A percentile compares a stretch with the other conserved stretches of the same genome.
phyloP scores from a whole-genome alignment of 2,113 vertebrate species.

The Heloderma charlesbogerti region DNA sequence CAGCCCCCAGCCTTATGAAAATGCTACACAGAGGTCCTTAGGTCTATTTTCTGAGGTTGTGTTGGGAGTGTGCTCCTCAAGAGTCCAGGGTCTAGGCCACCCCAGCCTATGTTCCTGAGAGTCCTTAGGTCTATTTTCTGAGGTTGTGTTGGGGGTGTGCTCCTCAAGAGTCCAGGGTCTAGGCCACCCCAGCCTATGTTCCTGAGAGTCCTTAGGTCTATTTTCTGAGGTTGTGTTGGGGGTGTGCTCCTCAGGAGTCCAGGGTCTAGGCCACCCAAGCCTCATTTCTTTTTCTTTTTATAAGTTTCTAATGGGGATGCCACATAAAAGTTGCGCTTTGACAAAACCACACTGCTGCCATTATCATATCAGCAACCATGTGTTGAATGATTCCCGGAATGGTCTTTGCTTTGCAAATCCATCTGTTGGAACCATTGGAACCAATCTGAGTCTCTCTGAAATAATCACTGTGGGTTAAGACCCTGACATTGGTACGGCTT shows the following conservation, averaged over 20 bases:
- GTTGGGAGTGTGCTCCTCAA: background rate
- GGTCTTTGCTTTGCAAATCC: constrained; percentile 51
- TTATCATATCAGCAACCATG: constrained; percentile 44
- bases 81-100: background rate
- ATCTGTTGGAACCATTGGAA: constrained; percentile 44
- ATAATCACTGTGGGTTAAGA: constrained; percentile 24
- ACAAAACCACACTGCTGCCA: constrained; percentile 39
- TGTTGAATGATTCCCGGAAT: constrained; percentile 47
- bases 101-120: background rate
- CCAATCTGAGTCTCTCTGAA: constrained; percentile 38
- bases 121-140: background rate
- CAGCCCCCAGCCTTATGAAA: too few relatives aligned
- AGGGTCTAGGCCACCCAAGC: constrained; percentile 2
- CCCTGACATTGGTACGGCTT: constrained; percentile 31
- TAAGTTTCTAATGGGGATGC: constrained; percentile 18
- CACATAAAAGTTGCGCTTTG: background rate
- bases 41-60: background rate
- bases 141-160: background rate
- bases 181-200: constrained; percentile 16
- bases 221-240: background rate
- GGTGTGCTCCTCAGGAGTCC: background rate
- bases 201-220: background rate
- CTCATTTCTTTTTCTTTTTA: constrained; percentile 35
- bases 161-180: background rate
- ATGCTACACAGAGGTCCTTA: background rate